Percentiles rank a stretch among this genome's conserved stretches.
phyloP scores from a whole-genome alignment of 2,113 vertebrate species.

The Vireo altiloquus region DNA sequence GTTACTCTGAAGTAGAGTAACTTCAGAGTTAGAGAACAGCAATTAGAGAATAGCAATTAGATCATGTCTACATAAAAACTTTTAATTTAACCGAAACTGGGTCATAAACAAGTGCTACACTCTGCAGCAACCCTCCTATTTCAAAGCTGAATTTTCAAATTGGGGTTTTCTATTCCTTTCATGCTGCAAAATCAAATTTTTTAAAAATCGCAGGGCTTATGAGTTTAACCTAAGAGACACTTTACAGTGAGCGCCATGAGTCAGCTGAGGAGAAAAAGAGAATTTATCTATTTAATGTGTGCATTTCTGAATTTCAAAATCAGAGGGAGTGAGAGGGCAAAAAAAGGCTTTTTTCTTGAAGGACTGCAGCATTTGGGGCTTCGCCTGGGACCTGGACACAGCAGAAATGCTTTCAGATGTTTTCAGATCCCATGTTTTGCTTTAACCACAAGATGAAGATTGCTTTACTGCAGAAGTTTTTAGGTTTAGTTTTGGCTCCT shows the following conservation, averaged over 20 bases:
- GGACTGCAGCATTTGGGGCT: accelerated
- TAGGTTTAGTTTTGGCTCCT: not conserved
- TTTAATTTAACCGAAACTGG: not conserved
- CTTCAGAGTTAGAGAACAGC: too few species aligned
- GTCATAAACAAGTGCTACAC: not conserved
- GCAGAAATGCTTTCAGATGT: not conserved
- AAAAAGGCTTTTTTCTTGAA: accelerated
- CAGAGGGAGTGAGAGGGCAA: not conserved
- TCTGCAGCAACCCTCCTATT: not conserved
- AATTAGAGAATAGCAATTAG: not conserved
- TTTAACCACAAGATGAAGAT: not conserved
- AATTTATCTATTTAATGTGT: not conserved
- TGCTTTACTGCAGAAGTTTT: not conserved
- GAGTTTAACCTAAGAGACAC: not conserved
- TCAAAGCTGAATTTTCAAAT: not conserved
- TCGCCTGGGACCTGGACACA: not conserved
- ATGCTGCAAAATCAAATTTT: not conserved
- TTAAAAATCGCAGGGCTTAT: not conserved
- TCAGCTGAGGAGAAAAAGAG: not conserved
- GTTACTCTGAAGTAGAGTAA: not conserved
- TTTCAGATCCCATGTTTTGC: not conserved
- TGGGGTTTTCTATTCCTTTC: not conserved
- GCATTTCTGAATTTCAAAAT: not conserved
- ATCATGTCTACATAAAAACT: not conserved
- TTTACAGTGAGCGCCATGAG: accelerated